A percentile compares a stretch with the other conserved stretches of the same genome.
phyloP scores from a whole-genome alignment of 2,888 invertebrate species.

The Atrina japonica region DNA sequence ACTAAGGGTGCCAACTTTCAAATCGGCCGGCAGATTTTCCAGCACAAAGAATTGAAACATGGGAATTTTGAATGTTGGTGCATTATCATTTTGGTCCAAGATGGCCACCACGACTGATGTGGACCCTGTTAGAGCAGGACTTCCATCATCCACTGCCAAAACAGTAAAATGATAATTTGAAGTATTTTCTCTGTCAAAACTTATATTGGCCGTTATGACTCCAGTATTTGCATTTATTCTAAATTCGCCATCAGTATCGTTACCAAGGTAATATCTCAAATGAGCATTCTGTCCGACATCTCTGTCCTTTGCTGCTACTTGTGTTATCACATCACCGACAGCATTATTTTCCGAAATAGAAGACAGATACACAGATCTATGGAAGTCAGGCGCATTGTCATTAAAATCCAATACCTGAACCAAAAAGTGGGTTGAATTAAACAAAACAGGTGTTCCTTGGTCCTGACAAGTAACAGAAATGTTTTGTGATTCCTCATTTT shows the following conservation, averaged over 20 bases:
- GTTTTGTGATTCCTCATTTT: constrained; percentile 52
- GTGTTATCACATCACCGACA: constrained; percentile 57
- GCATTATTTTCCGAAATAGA: constrained; percentile 63
- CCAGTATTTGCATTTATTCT: constrained; percentile 86
- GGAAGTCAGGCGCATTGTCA: constrained; percentile 68
- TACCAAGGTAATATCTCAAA: constrained; percentile 47
- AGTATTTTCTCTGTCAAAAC: constrained; percentile 56
- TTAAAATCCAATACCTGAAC: constrained; percentile 69
- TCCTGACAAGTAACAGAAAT: constrained; percentile 64
- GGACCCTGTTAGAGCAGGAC: constrained; percentile 49
- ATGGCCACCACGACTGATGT: constrained; percentile 57
- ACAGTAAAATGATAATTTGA: constrained; percentile 52
- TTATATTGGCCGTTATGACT: constrained; percentile 48
- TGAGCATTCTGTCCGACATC: constrained; percentile 58
- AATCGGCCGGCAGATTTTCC: constrained; percentile 58
- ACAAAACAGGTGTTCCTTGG: constrained; percentile 56
- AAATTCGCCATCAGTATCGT: constrained; percentile 46
- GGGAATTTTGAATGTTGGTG: constrained; percentile 55
- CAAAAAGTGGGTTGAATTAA: constrained; percentile 47
- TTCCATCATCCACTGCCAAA: constrained; percentile 58
- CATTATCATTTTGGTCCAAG: constrained; percentile 58
- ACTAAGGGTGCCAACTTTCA: constrained; percentile 60
- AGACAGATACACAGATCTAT: constrained; percentile 53
- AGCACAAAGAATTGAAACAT: constrained; percentile 60
- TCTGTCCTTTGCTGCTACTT: constrained; percentile 63